Percentiles rank a stretch among this genome's conserved stretches.
Conservation (phyloP, 2,113 vertebrate species). For the Hydrolagus affinis region DNA sequence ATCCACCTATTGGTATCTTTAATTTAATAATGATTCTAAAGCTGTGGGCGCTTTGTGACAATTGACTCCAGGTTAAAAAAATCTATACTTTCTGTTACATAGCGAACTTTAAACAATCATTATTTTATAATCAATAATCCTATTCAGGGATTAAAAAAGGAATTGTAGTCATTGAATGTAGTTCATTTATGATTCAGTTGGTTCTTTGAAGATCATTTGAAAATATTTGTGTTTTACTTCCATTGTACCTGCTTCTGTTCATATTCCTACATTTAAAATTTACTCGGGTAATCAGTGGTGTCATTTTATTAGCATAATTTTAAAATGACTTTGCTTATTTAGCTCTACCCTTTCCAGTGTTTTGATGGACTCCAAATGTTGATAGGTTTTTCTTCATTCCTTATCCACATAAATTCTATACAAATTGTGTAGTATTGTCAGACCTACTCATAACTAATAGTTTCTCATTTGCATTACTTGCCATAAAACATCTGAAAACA, state of each 20-base stretch:
- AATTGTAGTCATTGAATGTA: too few species aligned
- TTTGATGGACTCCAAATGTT: neutral
- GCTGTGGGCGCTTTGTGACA: neutral
- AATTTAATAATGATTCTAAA: neutral
- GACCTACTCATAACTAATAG: neutral
- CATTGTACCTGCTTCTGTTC: neutral
- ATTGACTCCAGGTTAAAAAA: too few species aligned
- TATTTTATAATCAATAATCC: neutral
- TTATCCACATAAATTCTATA: neutral
- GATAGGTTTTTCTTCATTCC: neutral
- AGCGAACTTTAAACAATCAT: neutral
- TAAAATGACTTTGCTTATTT: neutral
- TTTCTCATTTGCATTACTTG: neutral
- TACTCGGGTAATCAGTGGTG: too few species aligned
- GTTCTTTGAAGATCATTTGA: neutral
- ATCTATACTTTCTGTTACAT: neutral
- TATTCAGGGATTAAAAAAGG: neutral
- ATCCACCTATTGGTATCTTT: neutral
- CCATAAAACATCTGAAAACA: neutral
- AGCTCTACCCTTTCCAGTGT: neutral
- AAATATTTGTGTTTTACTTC: neutral
- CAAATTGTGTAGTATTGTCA: neutral
- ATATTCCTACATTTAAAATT: neutral
- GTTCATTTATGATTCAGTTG: neutral
- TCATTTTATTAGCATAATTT: neutral